A percentile compares a stretch with the other conserved stretches of the same genome.
These are phyloP conservation scores for Trypoxylus dichotomus DNA, from an alignment of 1,140 invertebrate species.

Conservation along the genomic window DNA sequence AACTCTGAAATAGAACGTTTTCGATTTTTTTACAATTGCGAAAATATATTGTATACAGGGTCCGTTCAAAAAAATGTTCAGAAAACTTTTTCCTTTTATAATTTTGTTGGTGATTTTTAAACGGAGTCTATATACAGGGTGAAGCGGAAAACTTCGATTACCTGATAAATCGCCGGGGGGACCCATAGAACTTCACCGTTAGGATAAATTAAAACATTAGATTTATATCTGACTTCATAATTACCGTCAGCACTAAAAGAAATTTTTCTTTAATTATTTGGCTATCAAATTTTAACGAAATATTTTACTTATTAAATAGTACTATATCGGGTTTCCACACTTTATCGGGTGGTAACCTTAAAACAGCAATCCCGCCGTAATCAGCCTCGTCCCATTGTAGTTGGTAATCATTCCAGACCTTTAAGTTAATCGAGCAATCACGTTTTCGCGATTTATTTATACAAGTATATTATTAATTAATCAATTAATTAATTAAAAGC, in stretches of 20 bases:
- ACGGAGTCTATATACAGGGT: too few relatives aligned
- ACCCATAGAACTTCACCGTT: slow-evolving; percentile 95
- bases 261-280: not conserved
- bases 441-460: too few relatives aligned
- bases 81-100: too few relatives aligned
- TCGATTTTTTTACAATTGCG: too few relatives aligned
- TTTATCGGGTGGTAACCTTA: slow-evolving; percentile 95
- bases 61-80: too few relatives aligned
- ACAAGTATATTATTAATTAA: too few relatives aligned
- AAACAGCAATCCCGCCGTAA: slow-evolving; percentile 94
- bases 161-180: slow-evolving; percentile 96
- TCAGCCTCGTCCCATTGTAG: slow-evolving; percentile 97
- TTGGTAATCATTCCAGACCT: slow-evolving; percentile 98
- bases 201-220: slow-evolving; percentile 94
- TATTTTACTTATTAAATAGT: slow-evolving; percentile 96
- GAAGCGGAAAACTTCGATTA: too few relatives aligned
- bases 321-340: slow-evolving; percentile 99
- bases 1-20: slow-evolving; percentile 79
- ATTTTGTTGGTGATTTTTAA: too few relatives aligned
- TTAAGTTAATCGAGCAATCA: slow-evolving; percentile 29
- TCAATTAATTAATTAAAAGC: not conserved
- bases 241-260: slow-evolving; percentile 92
- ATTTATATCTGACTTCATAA: slow-evolving; percentile 96
- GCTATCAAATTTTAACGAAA: not conserved
- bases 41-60: too few relatives aligned